Evolutionary conservation across 2,797 vertebrate genomes (phyloP).

Genomic region (Anableps anableps): DNA sequence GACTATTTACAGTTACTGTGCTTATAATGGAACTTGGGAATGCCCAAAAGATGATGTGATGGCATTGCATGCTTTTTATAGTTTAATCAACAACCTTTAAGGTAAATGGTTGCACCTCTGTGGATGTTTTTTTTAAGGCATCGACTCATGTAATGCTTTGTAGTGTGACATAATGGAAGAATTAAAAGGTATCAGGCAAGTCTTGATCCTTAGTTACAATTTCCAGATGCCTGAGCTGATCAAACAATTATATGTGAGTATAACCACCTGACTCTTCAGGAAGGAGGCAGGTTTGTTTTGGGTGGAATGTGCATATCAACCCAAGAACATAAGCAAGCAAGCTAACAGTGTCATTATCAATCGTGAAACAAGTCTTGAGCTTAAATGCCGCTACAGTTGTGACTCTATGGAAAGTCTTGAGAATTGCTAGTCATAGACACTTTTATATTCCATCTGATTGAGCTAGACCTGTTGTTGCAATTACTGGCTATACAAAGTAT

Average conservation of each 20-base stretch:
- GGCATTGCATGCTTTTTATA: neutral
- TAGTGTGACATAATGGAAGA: neutral
- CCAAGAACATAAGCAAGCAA: neutral
- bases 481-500: neutral
- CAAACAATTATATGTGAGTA: neutral
- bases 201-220: neutral
- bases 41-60: neutral
- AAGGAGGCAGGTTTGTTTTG: neutral
- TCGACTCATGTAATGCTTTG: neutral
- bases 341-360: neutral
- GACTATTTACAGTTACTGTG: neutral
- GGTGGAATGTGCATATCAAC: neutral
- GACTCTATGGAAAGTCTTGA: neutral
- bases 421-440: neutral
- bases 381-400: neutral
- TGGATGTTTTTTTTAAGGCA: neutral
- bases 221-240: neutral
- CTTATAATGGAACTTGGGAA: constrained; percentile 3
- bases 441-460: neutral
- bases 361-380: neutral
- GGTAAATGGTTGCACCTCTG: neutral
- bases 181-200: neutral
- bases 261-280: too few relatives aligned
- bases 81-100: neutral
- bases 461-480: neutral